These are phyloP conservation scores for Peromyscus leucopus DNA, from an alignment of 2,113 vertebrate species.

Conservation along the genomic window DNA sequence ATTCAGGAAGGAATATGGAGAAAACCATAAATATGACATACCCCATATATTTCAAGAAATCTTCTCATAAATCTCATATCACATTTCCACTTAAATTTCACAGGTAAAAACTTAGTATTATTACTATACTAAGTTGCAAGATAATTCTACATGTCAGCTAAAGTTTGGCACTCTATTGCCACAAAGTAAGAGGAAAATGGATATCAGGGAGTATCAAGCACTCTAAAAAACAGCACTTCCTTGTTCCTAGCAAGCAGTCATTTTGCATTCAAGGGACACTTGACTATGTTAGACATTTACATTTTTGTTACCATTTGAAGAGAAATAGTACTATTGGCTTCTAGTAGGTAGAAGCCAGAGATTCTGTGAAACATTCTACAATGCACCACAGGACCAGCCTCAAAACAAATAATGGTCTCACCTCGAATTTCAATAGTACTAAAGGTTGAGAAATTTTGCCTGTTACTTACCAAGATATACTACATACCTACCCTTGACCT, in stretches of 20 bases:
- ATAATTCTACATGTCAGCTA: neutral
- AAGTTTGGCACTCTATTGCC: neutral
- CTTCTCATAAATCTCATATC: neutral
- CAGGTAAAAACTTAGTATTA: neutral
- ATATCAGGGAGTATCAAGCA: neutral
- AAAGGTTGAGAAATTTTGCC: neutral
- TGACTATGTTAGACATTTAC: neutral
- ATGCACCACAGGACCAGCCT: neutral
- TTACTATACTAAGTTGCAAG: neutral
- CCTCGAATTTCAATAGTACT: neutral
- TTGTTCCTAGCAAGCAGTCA: neutral
- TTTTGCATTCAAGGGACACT: neutral
- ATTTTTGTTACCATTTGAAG: neutral
- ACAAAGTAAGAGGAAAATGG: neutral
- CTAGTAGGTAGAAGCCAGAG: neutral
- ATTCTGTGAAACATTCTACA: neutral
- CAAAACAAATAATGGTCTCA: neutral
- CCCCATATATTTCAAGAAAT: constrained; percentile 14
- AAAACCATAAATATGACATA: neutral
- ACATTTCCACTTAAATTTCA: constrained; percentile 17
- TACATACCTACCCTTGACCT: neutral
- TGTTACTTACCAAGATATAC: neutral
- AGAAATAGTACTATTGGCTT: neutral
- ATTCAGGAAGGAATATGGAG: neutral
- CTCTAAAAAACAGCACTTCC: neutral